A percentile compares a stretch with the other conserved stretches of the same genome.
phyloP scores from a whole-genome alignment of 2,888 invertebrate species.

The Agrilus mali region DNA sequence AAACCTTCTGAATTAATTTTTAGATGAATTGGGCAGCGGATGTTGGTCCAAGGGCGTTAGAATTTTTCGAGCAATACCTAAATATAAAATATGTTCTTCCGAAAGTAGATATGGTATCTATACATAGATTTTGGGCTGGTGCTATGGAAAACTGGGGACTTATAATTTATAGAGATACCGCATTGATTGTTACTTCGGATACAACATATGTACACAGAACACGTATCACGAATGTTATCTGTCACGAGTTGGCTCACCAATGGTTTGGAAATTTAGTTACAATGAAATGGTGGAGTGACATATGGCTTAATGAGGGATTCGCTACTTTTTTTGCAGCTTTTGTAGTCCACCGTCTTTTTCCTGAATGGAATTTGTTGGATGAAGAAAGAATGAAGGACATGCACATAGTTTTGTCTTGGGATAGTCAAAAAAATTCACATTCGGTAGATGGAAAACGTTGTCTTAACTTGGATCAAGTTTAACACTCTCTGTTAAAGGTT shows the following conservation, averaged over 20 bases:
- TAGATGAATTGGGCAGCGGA: slow-evolving; percentile 61
- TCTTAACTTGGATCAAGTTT: neutral
- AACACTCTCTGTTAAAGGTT: slow-evolving; percentile 30
- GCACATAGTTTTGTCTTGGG: slow-evolving; percentile 50
- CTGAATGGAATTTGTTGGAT: slow-evolving; percentile 49
- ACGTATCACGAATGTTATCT: slow-evolving; percentile 43
- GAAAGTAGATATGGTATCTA: slow-evolving; percentile 69
- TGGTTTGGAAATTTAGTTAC: slow-evolving; percentile 80
- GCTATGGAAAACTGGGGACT: slow-evolving; percentile 75
- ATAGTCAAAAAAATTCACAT: slow-evolving; percentile 64
- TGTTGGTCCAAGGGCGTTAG: slow-evolving; percentile 61
- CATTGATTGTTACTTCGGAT: slow-evolving; percentile 47
- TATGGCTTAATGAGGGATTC: slow-evolving; percentile 71
- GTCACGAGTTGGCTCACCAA: slow-evolving; percentile 43
- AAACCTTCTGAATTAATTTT: slow-evolving; percentile 14
- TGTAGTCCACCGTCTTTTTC: slow-evolving; percentile 47
- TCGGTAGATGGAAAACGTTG: slow-evolving; percentile 59
- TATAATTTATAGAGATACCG: slow-evolving; percentile 69
- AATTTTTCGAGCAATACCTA: slow-evolving; percentile 62
- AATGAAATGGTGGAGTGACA: slow-evolving; percentile 73
- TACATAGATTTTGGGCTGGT: slow-evolving; percentile 65
- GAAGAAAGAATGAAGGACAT: slow-evolving; percentile 45
- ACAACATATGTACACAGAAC: slow-evolving; percentile 48
- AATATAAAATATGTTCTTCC: slow-evolving; percentile 58
- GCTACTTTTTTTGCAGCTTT: slow-evolving; percentile 54